phyloP scores from a whole-genome alignment of 2,113 vertebrate genomes.

The Romanogobio albipinnatus region DNA sequence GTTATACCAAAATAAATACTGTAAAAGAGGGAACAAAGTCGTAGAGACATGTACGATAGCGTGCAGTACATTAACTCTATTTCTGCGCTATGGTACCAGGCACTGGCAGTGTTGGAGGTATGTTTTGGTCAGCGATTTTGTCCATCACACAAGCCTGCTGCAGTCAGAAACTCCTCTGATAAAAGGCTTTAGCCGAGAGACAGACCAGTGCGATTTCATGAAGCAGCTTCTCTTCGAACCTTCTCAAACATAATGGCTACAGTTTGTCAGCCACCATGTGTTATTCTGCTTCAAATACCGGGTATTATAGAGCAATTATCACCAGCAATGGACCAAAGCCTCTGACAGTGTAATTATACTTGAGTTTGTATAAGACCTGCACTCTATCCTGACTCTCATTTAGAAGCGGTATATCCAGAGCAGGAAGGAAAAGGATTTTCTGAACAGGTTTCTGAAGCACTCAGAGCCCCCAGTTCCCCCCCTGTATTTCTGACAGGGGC shows the following conservation, averaged over 20 bases:
- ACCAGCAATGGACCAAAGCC: slow-evolving; percentile 71
- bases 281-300: slow-evolving; percentile 66
- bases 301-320: slow-evolving; percentile 74
- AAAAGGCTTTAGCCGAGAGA: not conserved
- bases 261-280: slow-evolving; percentile 63
- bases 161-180: not conserved
- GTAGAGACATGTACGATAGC: too few species aligned
- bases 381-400: slow-evolving; percentile 62
- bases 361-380: slow-evolving; percentile 53
- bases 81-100: not conserved
- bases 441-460: slow-evolving; percentile 67
- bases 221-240: not conserved
- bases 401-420: slow-evolving; percentile 37
- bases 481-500: slow-evolving; percentile 67
- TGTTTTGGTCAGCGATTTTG: not conserved
- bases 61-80: not conserved
- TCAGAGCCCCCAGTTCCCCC: slow-evolving; percentile 57
- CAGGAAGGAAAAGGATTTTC: not conserved
- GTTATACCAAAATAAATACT: too few species aligned
- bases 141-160: slow-evolving; percentile 5
- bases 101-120: slow-evolving; percentile 3
- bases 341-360: slow-evolving; percentile 75
- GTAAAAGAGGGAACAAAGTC: too few species aligned
- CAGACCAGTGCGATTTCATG: not conserved
- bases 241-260: slow-evolving; percentile 36